Evolutionary conservation across 2,888 invertebrate genomes (phyloP), one percentile per base, ranked within the genome.

Genomic region (Drosophila nigricruria): DNA sequence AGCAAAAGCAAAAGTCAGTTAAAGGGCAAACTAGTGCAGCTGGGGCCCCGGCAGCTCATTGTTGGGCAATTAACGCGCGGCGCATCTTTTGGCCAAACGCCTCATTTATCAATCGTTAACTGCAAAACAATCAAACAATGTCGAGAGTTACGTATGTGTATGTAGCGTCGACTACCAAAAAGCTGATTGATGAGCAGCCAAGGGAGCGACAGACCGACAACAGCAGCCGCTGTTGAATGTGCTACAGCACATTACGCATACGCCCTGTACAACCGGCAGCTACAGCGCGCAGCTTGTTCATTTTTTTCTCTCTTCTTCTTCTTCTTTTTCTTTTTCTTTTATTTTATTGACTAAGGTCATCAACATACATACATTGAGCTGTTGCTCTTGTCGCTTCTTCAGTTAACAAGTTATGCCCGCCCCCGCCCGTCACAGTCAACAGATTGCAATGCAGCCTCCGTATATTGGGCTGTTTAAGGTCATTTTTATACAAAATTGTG

Each of bases 321-420:
- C 16, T 16, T 20, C 32, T 34, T 34, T 4, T 34, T 50, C 2
- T 20, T 50, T 20, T 50, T 20, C 20, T 20, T 50, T 20, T 42
- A 63, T 84, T 82, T 89, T 82, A 79, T 81, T 87, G 89, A 80
- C 88, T 91, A 91, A 91, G 91, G 91, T 91, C 91, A 82, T 72
- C 90, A 89, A 61, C 49, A 67, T 64, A 72, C 76, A 69, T 42
- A 65, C 61, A 9, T 63, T 38, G 65, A 53, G 79, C 49, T 43
- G 14, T 32, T 54, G 66, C 62, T 67, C 43, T 74, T 76, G 76
- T 79, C 79, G 84, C 81, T 78, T 90, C 88, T 89, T 87, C 77
- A 77, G 58, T 84, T 71, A 73, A 73, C 78, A 75, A 75, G 62
- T 67, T 71, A 58, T 40, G 54, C 38, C 54, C 65, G 52, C 57